Evolutionary conservation across 2,113 vertebrate genomes (phyloP).

Genomic region (Cathartes aura): DNA sequence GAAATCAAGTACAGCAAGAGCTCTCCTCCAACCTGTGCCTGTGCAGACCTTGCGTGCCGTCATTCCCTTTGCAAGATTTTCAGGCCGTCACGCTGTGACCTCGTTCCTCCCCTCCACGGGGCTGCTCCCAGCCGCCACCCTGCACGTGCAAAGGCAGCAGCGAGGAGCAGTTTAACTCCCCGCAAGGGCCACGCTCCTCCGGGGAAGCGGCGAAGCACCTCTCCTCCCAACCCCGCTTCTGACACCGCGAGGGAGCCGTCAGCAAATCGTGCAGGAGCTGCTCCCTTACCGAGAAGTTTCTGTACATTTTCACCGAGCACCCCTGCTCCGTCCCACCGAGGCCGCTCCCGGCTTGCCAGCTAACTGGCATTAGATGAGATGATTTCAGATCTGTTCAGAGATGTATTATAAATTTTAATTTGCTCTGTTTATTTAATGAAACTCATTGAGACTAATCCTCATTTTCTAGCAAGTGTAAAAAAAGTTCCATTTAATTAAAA

Average conservation of each 20-base stretch:
- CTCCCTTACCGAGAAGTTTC: neutral
- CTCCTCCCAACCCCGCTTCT: neutral
- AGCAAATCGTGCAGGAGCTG: rapidly evolving
- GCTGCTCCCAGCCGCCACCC: neutral
- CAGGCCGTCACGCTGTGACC: rapidly evolving
- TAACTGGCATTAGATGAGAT: constrained; percentile 14
- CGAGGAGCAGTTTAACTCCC: neutral
- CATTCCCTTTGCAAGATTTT: rapidly evolving
- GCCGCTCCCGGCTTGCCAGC: neutral
- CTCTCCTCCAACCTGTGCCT: neutral
- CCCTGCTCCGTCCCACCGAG: neutral
- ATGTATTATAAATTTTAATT: constrained; percentile 68
- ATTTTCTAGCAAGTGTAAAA: constrained; percentile 64
- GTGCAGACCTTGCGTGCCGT: neutral
- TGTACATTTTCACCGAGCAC: neutral
- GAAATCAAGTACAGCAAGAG: neutral
- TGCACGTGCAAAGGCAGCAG: rapidly evolving
- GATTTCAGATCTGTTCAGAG: constrained; percentile 26
- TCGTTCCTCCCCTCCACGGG: rapidly evolving
- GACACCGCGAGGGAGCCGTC: neutral
- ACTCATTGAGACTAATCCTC: constrained; percentile 67
- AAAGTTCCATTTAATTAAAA: constrained; percentile 74
- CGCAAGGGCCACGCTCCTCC: rapidly evolving
- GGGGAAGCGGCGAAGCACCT: rapidly evolving
- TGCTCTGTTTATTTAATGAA: constrained; percentile 76